Conservation (phyloP, 2,113 vertebrate genomes). For the Elachura formosa region DNA sequence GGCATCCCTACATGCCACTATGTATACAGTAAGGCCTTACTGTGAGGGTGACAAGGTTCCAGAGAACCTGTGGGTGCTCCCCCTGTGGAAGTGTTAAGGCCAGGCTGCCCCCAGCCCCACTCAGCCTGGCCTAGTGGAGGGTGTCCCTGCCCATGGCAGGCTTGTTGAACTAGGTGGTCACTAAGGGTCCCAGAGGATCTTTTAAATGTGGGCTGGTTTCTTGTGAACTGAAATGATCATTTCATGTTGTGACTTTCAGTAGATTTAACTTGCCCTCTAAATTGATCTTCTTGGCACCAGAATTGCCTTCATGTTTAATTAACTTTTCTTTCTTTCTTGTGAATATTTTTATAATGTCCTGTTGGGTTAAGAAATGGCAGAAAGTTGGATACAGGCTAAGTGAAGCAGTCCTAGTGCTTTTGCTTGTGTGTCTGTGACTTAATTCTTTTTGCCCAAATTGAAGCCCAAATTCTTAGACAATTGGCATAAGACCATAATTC, state of each 20-base stretch:
- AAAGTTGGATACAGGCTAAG: background rate
- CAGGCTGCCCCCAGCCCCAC: no score
- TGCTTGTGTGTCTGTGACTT: background rate
- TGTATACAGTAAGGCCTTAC: rapidly evolving
- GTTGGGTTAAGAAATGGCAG: background rate
- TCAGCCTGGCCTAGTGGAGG: background rate
- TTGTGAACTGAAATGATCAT: background rate
- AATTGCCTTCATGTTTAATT: background rate
- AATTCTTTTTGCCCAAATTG: background rate
- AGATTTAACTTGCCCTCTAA: background rate
- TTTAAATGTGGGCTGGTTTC: background rate
- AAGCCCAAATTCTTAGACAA: background rate
- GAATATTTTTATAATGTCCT: background rate
- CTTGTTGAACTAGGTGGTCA: rapidly evolving
- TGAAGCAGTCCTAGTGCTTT: background rate
- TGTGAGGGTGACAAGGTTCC: background rate
- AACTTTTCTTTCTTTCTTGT: background rate
- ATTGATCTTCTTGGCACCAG: background rate
- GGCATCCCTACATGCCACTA: rapidly evolving
- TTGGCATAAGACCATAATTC: background rate
- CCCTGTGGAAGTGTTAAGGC: background rate
- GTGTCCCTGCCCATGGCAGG: background rate
- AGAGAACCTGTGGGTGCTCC: background rate
- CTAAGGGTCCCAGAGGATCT: background rate
- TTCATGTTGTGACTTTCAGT: background rate